Evolutionary conservation across 2,113 vertebrate species (phyloP), one percentile per base, ranked within the genome.

Genomic region (Monarcha castaneiventris): DNA sequence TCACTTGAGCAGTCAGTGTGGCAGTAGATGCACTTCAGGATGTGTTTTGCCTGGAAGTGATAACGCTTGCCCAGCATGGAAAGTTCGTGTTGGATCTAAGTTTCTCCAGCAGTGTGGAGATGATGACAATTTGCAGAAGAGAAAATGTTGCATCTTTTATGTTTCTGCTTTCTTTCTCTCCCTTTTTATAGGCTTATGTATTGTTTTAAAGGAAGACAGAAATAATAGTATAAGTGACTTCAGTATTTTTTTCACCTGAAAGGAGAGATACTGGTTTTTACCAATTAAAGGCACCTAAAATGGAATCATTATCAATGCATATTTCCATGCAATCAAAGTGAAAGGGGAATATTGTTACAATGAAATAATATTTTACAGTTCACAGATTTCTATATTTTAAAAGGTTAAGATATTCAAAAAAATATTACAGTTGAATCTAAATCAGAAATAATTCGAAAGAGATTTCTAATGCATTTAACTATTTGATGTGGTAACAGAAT

Each of bases 401-500:
- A 93, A 93, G 29, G 41, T 83, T 93, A 91, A 30, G 19, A n/a
- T 84, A 61, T 69, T 93, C 23, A 32, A 85, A 79, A 92, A 85
- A 1, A 35, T 76, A 37, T 35, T 73, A 18, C 25, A n/a, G 17
- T 44, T 87, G 37, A 83, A 82, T 21, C 19, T 87, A 87, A 87
- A 52, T 2, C 10, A 83, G n/a, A 80, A 89, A 69, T 52, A 66
- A 84, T 81, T 81, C 44, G 37, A 58, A 87, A 49, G 18, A 41
- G 3, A 2, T 58, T 91, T 32, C 48, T 67, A 63, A 81, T 44
- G 9, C 20, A 25, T 77, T 87, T 87, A 71, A 44, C 46, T 81
- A 48, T 81, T 79, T 83, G 46, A 46, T 5, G 3, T 54, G 4
- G 18, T 69, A 87, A 64, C 5, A 69, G 43, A 84, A 63, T 72